Evolutionary conservation across 2,113 vertebrate species (phyloP).

Genomic region (Gambusia affinis): DNA sequence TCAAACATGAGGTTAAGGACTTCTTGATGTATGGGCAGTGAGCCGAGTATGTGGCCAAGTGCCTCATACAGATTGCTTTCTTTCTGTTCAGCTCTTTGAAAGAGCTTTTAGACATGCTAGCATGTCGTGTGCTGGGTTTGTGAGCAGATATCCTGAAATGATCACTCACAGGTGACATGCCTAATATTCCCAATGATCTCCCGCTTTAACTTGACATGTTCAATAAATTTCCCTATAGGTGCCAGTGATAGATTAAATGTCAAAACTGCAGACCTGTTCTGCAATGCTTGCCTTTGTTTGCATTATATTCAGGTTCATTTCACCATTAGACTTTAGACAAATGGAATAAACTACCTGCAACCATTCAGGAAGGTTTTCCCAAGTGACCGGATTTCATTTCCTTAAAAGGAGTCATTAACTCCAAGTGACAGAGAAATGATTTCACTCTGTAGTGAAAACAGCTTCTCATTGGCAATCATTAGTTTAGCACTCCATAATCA

Average conservation of each 20-base stretch:
- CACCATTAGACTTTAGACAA: slow-evolving; percentile 40
- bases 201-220: slow-evolving; percentile 65
- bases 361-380: slow-evolving; percentile 56
- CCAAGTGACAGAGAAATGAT: slow-evolving; percentile 73
- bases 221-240: slow-evolving; percentile 50
- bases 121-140: slow-evolving; percentile 5
- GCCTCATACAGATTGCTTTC: slow-evolving; percentile 34
- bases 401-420: slow-evolving; percentile 77
- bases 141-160: slow-evolving; percentile 23
- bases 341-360: slow-evolving; percentile 59
- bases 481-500: slow-evolving; percentile 78
- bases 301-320: not conserved
- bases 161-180: slow-evolving; percentile 61
- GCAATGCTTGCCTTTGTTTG: not conserved
- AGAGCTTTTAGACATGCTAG: slow-evolving; percentile 27
- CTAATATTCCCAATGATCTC: slow-evolving; percentile 55
- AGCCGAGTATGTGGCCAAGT: slow-evolving; percentile 29
- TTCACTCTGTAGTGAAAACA: slow-evolving; percentile 67
- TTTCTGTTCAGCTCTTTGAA: slow-evolving; percentile 19
- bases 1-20: slow-evolving; percentile 66
- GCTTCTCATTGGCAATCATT: slow-evolving; percentile 76
- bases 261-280: slow-evolving; percentile 21
- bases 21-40: slow-evolving; percentile 36
- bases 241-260: slow-evolving; percentile 56
- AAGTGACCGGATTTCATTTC: slow-evolving; percentile 71